Percentiles rank a stretch among this genome's conserved stretches.
These are phyloP conservation scores for Australoheros facetus DNA, from an alignment of 2,797 vertebrate species.

Conservation along the genomic window DNA sequence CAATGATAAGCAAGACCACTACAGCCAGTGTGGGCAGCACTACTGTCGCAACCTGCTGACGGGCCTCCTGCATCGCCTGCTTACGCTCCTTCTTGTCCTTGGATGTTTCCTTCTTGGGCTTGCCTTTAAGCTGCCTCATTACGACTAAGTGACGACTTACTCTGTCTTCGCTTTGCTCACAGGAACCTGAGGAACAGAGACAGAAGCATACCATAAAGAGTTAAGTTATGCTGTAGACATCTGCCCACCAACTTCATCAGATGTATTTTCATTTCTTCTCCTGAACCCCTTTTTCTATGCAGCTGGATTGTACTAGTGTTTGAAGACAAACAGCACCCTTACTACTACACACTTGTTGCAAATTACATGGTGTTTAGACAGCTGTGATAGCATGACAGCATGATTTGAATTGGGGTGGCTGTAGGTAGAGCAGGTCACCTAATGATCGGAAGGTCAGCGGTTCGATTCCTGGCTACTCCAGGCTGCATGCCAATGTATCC, in stretches of 20 bases:
- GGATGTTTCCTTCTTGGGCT: conserved; percentile 95
- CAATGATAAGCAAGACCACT: conserved; percentile 90
- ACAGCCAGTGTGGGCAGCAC: conserved; percentile 91
- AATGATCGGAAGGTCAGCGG: too few relatives aligned
- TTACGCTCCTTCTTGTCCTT: conserved; percentile 97
- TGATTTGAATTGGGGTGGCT: too few relatives aligned
- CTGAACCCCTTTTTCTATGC: neutral
- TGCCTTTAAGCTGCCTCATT: conserved; percentile 98
- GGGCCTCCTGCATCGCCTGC: conserved; percentile 96
- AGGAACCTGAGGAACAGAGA: conserved; percentile 37
- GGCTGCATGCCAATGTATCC: too few relatives aligned
- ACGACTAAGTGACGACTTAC: conserved; percentile 4
- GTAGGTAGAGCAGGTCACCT: too few relatives aligned
- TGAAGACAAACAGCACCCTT: too few relatives aligned
- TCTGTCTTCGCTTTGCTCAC: neutral
- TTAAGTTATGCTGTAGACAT: neutral
- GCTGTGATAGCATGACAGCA: too few relatives aligned
- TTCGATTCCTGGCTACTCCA: too few relatives aligned
- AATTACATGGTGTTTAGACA: neutral
- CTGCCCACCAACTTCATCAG: neutral
- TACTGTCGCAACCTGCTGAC: conserved; percentile 91
- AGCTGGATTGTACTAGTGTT: neutral
- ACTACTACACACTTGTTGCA: neutral
- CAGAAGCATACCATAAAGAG: neutral
- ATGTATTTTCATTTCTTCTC: neutral